Evolutionary conservation across 1,140 invertebrate species (phyloP), one percentile per base, ranked within the genome.

Genomic region (Anastrepha ludens): DNA sequence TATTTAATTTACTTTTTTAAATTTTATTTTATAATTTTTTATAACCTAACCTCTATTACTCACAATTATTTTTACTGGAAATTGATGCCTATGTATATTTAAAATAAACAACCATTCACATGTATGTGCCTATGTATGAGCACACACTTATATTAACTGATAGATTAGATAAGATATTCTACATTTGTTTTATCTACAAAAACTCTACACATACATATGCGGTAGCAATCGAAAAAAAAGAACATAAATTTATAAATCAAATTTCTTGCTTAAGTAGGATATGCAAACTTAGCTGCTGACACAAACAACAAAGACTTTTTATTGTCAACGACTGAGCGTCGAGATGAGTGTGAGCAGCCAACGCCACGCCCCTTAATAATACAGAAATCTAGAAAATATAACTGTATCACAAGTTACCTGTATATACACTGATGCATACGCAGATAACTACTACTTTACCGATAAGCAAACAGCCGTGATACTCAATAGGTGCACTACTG

Each of bases 191-290:
- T 29, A 29, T 29, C 29, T 29, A 29, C 29, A 29, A 29, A 29
- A 29, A 29, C 29, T 29, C 29, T 29, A 29, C 29, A 29, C 29
- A 29, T 29, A 29, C 29, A 29, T 29, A 29, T 29, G 29, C 17
- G 41, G 39, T 47, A 74, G 70, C 70, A 47, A 74, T 74, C 39
- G n/a, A 74, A 11, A 67, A 74, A 47, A 44, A 44, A 74, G 15
- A 17, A 74, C 9, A 67, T 3, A 67, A 39, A 9, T 29, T 29
- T 29, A 29, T 65, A 65, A 65, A 65, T 29, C 60, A 44, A 74
- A 74, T 50, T 44, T 47, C 67, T 7, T 3, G 67, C 39, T 47
- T 74, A 74, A 74, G 67, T 74, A 47, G 41, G 67, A 74, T 74
- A 47, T 74, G 41, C 41, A 74, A 74, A 47, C 70, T 44, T 17